Conservation (phyloP, 53 echinoderm and acorn worm genomes). For the Zoroaster sp. region DNA sequence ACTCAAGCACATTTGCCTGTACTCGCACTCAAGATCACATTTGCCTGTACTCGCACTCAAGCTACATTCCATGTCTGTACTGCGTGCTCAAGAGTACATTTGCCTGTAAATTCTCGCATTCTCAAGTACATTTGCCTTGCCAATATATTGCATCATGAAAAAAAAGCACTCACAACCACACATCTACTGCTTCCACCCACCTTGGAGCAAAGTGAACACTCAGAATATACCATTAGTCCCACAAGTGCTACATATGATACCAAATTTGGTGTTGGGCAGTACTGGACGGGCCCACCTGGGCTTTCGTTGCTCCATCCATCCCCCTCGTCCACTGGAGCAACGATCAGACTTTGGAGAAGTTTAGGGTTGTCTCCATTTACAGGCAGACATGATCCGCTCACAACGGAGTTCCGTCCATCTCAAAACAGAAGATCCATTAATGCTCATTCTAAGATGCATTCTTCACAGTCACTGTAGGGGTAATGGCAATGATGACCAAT, state of each 20-base stretch:
- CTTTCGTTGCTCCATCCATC: not conserved
- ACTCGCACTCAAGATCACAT: too few species aligned
- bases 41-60: too few species aligned
- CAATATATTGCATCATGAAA: too few species aligned
- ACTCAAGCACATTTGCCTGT: too few species aligned
- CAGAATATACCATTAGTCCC: conserved; percentile 76
- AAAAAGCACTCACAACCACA: not conserved
- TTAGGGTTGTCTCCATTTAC: conserved; percentile 4
- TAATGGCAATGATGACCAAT: too few species aligned
- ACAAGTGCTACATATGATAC: too few species aligned
- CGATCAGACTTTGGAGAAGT: conserved; percentile 60
- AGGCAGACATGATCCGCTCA: conserved; percentile 70
- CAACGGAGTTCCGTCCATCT: conserved; percentile 20
- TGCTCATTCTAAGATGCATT: conserved; percentile 68
- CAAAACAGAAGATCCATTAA: conserved; percentile 93
- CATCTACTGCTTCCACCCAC: not conserved
- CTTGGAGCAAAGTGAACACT: conserved; percentile 95
- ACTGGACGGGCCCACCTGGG: conserved; percentile 71
- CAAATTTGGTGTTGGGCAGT: conserved; percentile 86
- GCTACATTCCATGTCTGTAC: too few species aligned
- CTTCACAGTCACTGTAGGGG: conserved; percentile 78
- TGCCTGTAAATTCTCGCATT: too few species aligned
- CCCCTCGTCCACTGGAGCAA: conserved; percentile 35
- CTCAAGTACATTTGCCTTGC: too few species aligned
- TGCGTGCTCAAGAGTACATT: too few species aligned